Base-by-base conservation (phyloP, 2,888 invertebrate species). In the Gnatocerus cornutus region DNA sequence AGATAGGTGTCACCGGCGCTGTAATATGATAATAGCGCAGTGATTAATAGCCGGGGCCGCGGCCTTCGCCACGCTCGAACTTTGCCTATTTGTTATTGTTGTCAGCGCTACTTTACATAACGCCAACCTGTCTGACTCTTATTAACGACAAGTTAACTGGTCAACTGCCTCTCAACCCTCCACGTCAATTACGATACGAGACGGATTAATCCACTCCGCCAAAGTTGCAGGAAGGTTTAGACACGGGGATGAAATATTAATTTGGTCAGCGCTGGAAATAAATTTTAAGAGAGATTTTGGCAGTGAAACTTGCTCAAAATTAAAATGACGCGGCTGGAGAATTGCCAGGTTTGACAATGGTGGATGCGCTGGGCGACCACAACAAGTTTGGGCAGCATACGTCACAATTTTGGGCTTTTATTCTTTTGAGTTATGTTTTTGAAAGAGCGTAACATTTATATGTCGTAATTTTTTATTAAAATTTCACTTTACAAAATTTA, bases 1-100 rank as follows among this genome's bases (percentile, higher is more conserved):
- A 74, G 74, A 74, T 75, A 78, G 77, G 80, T 81, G 81, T 80
- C 81, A 79, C 75, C 72, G 76, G 74, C 76, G 78, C 74, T 77
- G 79, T 82, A 80, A 81, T 82, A 82, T 82, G 80, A 80, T 81
- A 82, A 82, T 81, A 81, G 78, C 78, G 67, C 74, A 71, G 76
- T 79, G 80, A 81, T 82, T 81, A 82, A 81, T 82, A 73, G 80
- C 76, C 68, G 65, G 75, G 76, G 77, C 76, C 76, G 77, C 74
- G 78, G 76, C 79, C 78, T 77, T 73, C 76, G 79, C 78, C 78
- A 76, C 77, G 76, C 76, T 76, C 81, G 78, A 82, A 82, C 82
- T 82, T 81, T 77, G 78, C 78, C 80, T 81, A 81, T 82, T 81
- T 79, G 81, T 81, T 82, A 81, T 78, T 78, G 77, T 77, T 79